Base-by-base conservation (phyloP, 2,888 invertebrate genomes). In the Hyposoter dolosus region DNA sequence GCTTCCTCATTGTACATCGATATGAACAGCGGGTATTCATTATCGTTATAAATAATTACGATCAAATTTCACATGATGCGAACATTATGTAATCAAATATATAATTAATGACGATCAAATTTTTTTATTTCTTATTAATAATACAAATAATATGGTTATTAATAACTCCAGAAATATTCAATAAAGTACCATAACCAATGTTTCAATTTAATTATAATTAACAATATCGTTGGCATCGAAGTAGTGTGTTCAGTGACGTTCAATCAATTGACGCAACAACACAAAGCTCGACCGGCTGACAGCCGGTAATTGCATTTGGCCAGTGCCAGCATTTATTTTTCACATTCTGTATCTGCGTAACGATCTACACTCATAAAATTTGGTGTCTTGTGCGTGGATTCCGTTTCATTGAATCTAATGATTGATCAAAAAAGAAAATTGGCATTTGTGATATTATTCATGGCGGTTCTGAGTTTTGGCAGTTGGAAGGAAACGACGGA, bases 1-100 rank as follows among this genome's bases (percentile, higher is more conserved):
- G 66, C 19, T 32, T 69, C 66, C 56, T 75, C 68, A 75, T 79
- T 43, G 45, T 35, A 69, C 78, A 19, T 45, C 19, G 63, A 79
- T 75, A 75, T 75, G 78, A 69, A 56, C 35, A 28, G 19, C 71
- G 43, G 28, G 76, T 82, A 71, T 83, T 80, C 69, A 79, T 85
- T 53, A 65, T 56, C 43, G 28, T 35, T 66, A 65, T 79, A 40
- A 82, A 65, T 85, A 75, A 78, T 85, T 79, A 71, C 53, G 4
- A 10, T 66, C 19, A 65, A 56, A 79, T 76, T 63, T 65, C 35
- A 50, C 45, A 12, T 56, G 50, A 19, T 53, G 50, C 32, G 17
- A 71, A 32, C 32, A 71, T 68, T 1, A 15, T n/a, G 23, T 12
- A 43, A 45, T 43, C 15, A 68, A 23, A 68, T 45, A 50, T 40